Evolutionary conservation across 1,140 invertebrate species (phyloP).

Genomic region (Stenopsyche tienmushanensis): DNA sequence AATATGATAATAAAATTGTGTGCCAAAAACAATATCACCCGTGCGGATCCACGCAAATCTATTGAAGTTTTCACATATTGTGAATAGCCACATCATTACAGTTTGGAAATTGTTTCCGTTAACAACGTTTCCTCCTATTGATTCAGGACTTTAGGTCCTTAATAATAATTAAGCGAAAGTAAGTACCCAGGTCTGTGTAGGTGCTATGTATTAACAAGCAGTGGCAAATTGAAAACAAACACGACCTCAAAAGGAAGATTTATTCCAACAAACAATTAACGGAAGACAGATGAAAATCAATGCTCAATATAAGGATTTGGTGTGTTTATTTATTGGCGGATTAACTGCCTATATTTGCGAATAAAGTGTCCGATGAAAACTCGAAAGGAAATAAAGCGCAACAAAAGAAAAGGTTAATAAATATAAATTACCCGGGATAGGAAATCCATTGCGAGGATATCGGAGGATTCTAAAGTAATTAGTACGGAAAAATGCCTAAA

Average conservation of each 20-base stretch:
- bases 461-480: too few relatives aligned
- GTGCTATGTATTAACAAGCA: constrained; percentile 1
- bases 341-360: too few relatives aligned
- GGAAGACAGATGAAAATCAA: neutral
- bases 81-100: neutral
- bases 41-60: neutral
- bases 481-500: too few relatives aligned
- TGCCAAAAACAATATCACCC: too few relatives aligned
- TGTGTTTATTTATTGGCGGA: too few relatives aligned
- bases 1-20: too few relatives aligned
- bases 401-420: too few relatives aligned
- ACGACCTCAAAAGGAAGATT: too few relatives aligned
- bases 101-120: neutral
- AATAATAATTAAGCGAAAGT: constrained; percentile 31
- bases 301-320: neutral
- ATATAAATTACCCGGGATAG: too few relatives aligned
- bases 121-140: constrained; percentile 13
- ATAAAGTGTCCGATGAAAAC: too few relatives aligned
- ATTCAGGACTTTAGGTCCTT: constrained; percentile 21
- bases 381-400: too few relatives aligned
- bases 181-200: constrained; percentile 2
- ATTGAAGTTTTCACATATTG: neutral
- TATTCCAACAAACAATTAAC: neutral
- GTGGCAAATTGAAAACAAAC: constrained; percentile 24
- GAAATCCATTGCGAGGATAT: too few relatives aligned